phyloP scores from a whole-genome alignment of 2,113 vertebrate genomes.

The Heloderma charlesbogerti region DNA sequence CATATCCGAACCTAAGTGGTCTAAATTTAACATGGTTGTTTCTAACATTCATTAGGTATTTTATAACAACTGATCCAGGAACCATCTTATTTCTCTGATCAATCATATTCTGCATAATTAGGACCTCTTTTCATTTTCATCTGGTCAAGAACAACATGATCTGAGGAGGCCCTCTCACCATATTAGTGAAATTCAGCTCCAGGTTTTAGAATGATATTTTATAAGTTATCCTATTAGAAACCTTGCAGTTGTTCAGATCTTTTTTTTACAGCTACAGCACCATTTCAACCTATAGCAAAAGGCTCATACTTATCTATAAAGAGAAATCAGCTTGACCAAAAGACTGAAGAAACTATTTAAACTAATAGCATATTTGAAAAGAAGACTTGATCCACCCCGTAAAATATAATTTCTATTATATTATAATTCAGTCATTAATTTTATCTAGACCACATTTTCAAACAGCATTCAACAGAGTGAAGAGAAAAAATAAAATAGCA shows the following conservation, averaged over 20 bases:
- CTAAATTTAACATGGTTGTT: background rate
- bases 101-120: accelerated
- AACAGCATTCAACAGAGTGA: background rate
- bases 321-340: background rate
- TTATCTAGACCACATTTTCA: background rate
- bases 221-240: background rate
- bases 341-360: constrained; percentile 37
- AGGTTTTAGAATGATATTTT: background rate
- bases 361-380: background rate
- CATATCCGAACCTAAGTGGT: background rate
- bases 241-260: background rate
- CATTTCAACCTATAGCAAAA: background rate
- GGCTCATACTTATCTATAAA: constrained; percentile 8
- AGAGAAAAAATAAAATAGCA: background rate
- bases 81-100: accelerated
- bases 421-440: background rate
- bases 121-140: background rate
- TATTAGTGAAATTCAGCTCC: background rate
- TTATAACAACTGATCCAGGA: background rate
- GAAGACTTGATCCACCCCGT: background rate
- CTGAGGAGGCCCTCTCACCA: background rate
- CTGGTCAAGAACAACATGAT: background rate
- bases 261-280: background rate
- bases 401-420: background rate
- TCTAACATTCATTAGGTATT: background rate